Evolutionary conservation across 2,113 vertebrate species (phyloP), one percentile per base, ranked within the genome.

Genomic region (Proteles cristata): DNA sequence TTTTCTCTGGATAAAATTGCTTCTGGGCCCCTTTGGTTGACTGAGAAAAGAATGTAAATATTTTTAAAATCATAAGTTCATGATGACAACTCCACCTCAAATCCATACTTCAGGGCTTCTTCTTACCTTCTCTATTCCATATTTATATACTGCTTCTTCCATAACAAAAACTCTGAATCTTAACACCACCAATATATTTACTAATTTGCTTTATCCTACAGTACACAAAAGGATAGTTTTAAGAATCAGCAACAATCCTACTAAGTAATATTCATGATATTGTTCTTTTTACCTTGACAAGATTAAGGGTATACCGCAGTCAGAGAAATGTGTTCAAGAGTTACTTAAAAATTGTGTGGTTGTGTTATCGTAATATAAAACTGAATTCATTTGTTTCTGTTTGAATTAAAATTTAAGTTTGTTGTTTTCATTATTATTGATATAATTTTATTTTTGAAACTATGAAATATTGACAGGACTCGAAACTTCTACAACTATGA

Each of bases 401-500:
- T 87, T 53, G 19, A 92, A 21, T 71, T 88, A 84, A 63, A 33
- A 31, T 55, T 89, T 45, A 31, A n/a, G 11, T 45, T 84, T 93
- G 11, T 45, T 84, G 91, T 95, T 90, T 95, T 77, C 2, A 66
- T 35, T 12, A 2, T 50, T 83, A 2, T n/a, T 94, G 10, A 73
- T 79, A 61, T 26, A 68, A 91, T 87, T 69, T 94, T 90, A 66
- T 50, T 80, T 88, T 96, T 89, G 45, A 88, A 87, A 45, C 58
- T 50, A 23, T 96, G 45, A 66, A 96, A 86, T 68, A 90, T 63
- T 89, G 76, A 73, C 14, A 28, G 58, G 6, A 35, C 23, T 87
- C 21, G 61, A 80, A 66, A 12, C 19, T n/a, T 7, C 48, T 43
- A 45, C 77, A 77, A 43, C 43, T 87, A 50, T 66, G 33, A 82